Percentiles rank a stretch among this genome's conserved stretches.
Conservation (phyloP, 2,113 vertebrate genomes). For the Phainopepla nitens region DNA sequence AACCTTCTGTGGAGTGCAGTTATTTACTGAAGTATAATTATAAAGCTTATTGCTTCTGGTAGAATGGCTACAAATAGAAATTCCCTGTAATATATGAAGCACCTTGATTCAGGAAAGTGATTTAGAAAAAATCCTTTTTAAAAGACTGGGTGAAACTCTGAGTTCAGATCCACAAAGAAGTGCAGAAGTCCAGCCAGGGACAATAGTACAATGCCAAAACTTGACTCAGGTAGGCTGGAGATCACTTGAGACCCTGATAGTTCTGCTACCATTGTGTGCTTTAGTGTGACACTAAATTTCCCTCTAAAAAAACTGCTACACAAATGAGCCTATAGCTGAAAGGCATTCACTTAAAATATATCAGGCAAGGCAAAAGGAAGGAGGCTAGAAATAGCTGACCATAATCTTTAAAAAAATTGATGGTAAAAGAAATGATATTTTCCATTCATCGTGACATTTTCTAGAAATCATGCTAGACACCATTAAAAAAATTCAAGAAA, state of each 20-base stretch:
- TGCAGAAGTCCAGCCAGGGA: background rate
- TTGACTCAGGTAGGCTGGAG: background rate
- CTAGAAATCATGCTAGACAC: background rate
- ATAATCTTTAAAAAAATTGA: background rate
- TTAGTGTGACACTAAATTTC: background rate
- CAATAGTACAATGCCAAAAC: background rate
- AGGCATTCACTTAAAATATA: background rate
- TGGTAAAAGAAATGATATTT: background rate
- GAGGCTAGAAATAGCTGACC: background rate
- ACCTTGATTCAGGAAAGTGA: background rate
- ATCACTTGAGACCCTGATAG: background rate
- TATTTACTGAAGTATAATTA: background rate
- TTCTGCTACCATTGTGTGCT: background rate
- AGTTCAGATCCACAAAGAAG: background rate
- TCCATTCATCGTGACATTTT: background rate
- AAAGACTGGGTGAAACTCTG: background rate
- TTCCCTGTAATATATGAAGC: background rate
- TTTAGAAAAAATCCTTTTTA: background rate
- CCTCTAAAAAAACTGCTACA: background rate
- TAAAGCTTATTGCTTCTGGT: background rate
- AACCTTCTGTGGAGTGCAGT: background rate
- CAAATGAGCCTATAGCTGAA: background rate
- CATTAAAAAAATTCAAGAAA: background rate
- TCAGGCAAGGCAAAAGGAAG: background rate
- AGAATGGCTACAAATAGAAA: background rate